Percentiles rank a stretch among this genome's conserved stretches.
Evolutionary conservation across 2,797 vertebrate species (phyloP).

Genomic region (Potorous gilbertii): DNA sequence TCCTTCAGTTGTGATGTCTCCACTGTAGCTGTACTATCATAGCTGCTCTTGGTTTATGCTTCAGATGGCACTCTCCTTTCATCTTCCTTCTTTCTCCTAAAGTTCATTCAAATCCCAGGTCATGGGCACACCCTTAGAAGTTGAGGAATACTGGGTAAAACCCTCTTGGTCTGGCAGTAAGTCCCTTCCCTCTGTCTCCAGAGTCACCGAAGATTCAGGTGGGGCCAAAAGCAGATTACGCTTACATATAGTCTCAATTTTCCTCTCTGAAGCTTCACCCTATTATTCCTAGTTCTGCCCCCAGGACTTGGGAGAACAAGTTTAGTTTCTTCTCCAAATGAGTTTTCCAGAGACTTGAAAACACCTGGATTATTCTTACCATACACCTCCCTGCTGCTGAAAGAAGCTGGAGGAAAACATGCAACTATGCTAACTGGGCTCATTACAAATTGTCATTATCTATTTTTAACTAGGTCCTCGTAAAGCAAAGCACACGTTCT

Average conservation of each 20-base stretch:
- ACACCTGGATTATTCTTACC: not conserved
- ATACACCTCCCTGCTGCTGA: not conserved
- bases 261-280: not conserved
- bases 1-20: not conserved
- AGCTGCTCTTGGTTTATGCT: not conserved
- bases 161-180: not conserved
- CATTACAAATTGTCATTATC: not conserved
- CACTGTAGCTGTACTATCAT: not conserved
- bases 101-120: not conserved
- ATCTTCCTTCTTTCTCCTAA: not conserved
- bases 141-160: not conserved
- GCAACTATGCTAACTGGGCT: not conserved
- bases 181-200: not conserved
- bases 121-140: not conserved
- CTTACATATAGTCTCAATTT: not conserved
- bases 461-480: not conserved
- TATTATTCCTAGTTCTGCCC: not conserved
- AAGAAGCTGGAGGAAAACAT: not conserved
- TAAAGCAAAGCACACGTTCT: not conserved
- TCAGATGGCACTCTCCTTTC: not conserved
- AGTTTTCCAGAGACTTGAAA: not conserved
- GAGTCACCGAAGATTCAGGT: not conserved
- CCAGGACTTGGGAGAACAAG: not conserved
- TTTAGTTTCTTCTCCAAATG: not conserved
- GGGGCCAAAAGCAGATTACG: not conserved